Conservation (phyloP, 1,140 invertebrate species). For the Trichoplusia ni region DNA sequence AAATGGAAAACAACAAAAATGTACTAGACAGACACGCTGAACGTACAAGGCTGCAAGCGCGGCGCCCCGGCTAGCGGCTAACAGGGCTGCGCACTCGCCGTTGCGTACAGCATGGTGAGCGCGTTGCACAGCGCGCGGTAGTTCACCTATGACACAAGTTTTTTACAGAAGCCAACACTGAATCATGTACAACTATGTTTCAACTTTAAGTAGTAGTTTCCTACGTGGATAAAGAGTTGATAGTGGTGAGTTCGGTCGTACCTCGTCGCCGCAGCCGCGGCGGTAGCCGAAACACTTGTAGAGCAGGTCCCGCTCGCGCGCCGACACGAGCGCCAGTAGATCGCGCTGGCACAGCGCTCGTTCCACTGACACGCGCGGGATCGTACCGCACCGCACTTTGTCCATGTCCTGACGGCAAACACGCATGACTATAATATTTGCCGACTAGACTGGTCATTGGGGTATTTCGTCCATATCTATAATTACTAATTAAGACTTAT, state of each 20-base stretch:
- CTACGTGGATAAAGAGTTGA: neutral
- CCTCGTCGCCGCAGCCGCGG: constrained; percentile 82
- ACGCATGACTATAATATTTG: too few relatives aligned
- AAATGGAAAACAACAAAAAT: too few relatives aligned
- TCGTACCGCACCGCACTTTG: constrained; percentile 83
- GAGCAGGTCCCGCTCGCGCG: constrained; percentile 83
- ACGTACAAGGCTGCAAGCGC: neutral
- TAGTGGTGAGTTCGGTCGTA: constrained; percentile 39
- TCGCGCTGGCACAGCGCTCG: constrained; percentile 83
- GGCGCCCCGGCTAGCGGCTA: constrained; percentile 33
- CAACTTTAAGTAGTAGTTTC: neutral
- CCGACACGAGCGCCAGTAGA: constrained; percentile 83
- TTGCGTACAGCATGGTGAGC: constrained; percentile 78
- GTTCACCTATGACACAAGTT: constrained; percentile 68
- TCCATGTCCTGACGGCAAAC: constrained; percentile 84
- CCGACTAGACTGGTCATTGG: too few relatives aligned
- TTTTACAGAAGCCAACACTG: neutral
- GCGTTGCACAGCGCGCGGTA: constrained; percentile 83
- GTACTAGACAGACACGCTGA: neutral
- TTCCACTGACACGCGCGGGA: constrained; percentile 83
- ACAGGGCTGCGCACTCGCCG: constrained; percentile 58
- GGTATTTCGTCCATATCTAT: too few relatives aligned
- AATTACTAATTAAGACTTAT: too few relatives aligned
- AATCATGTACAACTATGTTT: neutral
- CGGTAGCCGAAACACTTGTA: constrained; percentile 86